phyloP scores from a whole-genome alignment of 2,113 vertebrate species.

The Entomyzon cyanotis region DNA sequence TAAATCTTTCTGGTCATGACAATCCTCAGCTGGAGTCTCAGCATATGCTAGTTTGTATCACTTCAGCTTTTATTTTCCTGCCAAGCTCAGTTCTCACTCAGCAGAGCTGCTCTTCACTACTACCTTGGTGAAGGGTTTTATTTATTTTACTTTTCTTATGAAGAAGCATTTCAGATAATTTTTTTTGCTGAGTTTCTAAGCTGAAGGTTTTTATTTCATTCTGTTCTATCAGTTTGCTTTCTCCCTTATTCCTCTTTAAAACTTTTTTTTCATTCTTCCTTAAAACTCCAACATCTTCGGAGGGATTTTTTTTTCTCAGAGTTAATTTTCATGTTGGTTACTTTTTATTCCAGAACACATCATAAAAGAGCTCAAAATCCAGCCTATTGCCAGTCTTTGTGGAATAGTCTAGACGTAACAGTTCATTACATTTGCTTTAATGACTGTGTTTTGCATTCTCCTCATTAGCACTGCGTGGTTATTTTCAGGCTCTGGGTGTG shows the following conservation, averaged over 20 bases:
- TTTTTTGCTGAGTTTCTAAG: not conserved
- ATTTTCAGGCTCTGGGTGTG: not conserved
- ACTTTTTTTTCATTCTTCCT: not conserved
- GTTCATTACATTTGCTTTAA: not conserved
- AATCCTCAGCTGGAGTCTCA: not conserved
- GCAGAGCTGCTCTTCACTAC: not conserved
- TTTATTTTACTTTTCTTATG: not conserved
- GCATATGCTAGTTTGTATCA: not conserved
- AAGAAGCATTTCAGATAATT: not conserved
- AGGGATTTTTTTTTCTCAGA: not conserved
- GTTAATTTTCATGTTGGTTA: not conserved
- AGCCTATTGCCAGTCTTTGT: not conserved
- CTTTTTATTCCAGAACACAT: not conserved
- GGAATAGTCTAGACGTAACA: not conserved
- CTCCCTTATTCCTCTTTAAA: not conserved
- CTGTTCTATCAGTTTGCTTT: not conserved
- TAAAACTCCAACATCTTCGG: not conserved
- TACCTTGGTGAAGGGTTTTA: not conserved
- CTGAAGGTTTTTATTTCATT: not conserved
- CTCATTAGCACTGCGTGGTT: not conserved
- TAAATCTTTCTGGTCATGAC: slow-evolving; percentile 7
- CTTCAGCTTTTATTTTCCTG: not conserved
- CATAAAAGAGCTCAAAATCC: not conserved
- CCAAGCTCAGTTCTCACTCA: not conserved
- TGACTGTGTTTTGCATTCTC: not conserved